Conservation (phyloP, 2,113 vertebrate species). For the Sylvia atricapilla region DNA sequence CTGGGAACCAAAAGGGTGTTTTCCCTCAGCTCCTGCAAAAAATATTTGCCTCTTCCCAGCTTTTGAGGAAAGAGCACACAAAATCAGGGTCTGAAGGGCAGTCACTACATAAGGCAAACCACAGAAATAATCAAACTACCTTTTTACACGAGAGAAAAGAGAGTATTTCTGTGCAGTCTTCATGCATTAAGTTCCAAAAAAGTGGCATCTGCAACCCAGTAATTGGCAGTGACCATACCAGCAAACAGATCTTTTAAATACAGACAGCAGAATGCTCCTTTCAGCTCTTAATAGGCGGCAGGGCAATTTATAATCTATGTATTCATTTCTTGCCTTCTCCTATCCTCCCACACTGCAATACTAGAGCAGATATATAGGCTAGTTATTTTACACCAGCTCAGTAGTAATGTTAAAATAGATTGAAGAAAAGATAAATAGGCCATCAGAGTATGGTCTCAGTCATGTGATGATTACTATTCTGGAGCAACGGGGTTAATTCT, state of each 20-base stretch:
- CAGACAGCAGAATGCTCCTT: background rate
- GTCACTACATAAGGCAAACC: background rate
- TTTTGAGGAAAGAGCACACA: background rate
- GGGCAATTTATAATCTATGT: background rate
- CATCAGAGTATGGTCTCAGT: background rate
- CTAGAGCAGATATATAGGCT: background rate
- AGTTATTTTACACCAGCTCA: background rate
- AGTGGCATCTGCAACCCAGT: background rate
- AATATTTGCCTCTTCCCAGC: background rate
- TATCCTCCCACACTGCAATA: background rate
- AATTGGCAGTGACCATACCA: background rate
- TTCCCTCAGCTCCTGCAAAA: background rate
- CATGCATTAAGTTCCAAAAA: background rate
- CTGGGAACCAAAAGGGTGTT: background rate
- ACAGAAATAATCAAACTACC: background rate
- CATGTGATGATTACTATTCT: background rate
- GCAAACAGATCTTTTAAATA: background rate
- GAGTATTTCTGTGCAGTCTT: background rate
- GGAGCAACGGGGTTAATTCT: background rate
- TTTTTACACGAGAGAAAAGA: background rate
- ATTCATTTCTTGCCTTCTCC: background rate
- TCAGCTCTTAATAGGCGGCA: background rate
- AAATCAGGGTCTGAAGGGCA: background rate
- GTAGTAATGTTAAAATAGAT: background rate
- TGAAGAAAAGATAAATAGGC: background rate